A percentile compares a stretch with the other conserved stretches of the same genome.
phyloP scores from a whole-genome alignment of 2,797 vertebrate genomes.

The Pseudochirops corinnae region DNA sequence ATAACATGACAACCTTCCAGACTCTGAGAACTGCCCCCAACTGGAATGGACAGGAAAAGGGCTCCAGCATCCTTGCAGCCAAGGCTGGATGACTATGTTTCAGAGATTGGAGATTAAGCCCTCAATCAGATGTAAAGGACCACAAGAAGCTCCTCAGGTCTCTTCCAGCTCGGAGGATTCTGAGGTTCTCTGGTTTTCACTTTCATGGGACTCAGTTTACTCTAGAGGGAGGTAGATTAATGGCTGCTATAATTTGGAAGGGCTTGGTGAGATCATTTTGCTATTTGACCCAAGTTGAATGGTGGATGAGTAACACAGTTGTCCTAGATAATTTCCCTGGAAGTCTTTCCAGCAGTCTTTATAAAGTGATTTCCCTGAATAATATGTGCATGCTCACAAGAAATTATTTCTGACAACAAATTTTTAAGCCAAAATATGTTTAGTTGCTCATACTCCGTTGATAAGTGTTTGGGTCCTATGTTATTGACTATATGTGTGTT shows the following conservation, averaged over 20 bases:
- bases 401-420: background rate
- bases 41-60: background rate
- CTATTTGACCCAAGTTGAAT: background rate
- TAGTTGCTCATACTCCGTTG: background rate
- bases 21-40: background rate
- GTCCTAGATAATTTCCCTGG: background rate
- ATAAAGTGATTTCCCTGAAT: background rate
- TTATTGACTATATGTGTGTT: background rate
- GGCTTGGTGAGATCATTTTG: background rate
- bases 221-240: background rate
- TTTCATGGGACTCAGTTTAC: background rate
- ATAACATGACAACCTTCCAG: background rate
- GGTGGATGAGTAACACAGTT: background rate
- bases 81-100: background rate
- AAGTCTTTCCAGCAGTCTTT: background rate
- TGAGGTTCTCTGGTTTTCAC: slow-evolving; percentile 22
- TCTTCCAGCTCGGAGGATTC: slow-evolving; percentile 13
- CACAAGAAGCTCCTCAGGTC: background rate
- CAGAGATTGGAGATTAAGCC: background rate
- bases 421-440: background rate
- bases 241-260: background rate
- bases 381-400: background rate
- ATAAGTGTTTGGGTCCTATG: background rate
- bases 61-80: background rate
- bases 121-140: background rate